Evolutionary conservation across 2,797 vertebrate genomes (phyloP), one percentile per base, ranked within the genome.

Genomic region (Sebastes hopkinsi): DNA sequence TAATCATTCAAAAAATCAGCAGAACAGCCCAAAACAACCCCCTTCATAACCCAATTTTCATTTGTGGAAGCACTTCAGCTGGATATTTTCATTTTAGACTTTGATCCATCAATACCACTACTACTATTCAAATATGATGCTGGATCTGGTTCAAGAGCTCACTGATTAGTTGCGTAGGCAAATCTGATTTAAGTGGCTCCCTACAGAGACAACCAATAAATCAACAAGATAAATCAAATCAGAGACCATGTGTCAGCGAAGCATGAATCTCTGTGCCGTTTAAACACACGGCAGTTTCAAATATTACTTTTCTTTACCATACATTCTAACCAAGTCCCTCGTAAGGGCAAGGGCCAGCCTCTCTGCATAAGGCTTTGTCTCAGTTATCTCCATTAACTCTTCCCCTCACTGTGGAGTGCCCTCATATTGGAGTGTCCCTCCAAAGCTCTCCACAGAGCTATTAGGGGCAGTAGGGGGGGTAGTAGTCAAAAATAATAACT

Each of bases 181-280:
- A 50, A 67, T 72, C 52, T 69, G 36, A 76, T 82, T 84, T 70
- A 72, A 72, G 76, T 73, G 61, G 46, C 56, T 73, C 36, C 20
- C 20, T 64, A 64, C 56, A 67, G 9, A 65, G 30, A 65, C 36
- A 77, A 69, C n/a, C 29, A 22, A 67, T 71, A n/a, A 70, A 71
- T 32, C 18, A 36, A 55, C 16, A 18, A 32, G 65, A 67, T 46
- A 25, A 86, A 71, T 79, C 25, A 58, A 55, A 59, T 67, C 23
- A 23, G 29, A 32, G 30, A 23, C 22, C 8, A 20, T 56, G 54
- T n/a, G 27, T 61, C 20, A 22, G 56, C 70, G 30, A 72, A 56
- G 25, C 29, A 50, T 68, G 60, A 65, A 46, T 62, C 36, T 69
- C n/a, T 71, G 20, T 22, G 16, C 32, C 2, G 2, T 67, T 72